A percentile compares a stretch with the other conserved stretches of the same genome.
These are phyloP conservation scores for Ammodytes marinus DNA, from an alignment of 2,113 vertebrate species.

Conservation along the genomic window DNA sequence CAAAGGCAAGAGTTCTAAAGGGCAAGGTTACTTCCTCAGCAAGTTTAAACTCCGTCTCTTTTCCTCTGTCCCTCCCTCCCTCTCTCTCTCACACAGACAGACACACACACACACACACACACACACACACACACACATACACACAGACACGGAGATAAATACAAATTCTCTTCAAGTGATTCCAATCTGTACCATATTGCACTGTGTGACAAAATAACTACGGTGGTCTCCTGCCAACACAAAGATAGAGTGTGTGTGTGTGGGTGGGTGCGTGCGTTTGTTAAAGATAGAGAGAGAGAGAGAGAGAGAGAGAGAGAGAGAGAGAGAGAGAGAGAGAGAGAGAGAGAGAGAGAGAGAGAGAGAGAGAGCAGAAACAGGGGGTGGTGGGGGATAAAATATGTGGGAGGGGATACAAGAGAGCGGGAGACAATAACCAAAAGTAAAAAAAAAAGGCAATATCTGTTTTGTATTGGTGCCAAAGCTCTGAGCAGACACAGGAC, in stretches of 20 bases:
- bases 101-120: constrained; percentile 5
- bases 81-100: neutral
- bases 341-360: neutral
- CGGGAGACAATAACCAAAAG: constrained; percentile 20
- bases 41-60: constrained; percentile 28
- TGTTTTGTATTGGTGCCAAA: constrained; percentile 36
- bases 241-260: constrained; percentile 24
- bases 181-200: constrained; percentile 46
- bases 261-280: neutral
- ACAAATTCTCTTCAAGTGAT: constrained; percentile 42
- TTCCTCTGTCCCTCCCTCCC: neutral
- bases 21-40: constrained; percentile 60
- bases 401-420: neutral
- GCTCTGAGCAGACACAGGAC: constrained; percentile 14
- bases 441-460: neutral
- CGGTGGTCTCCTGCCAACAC: constrained; percentile 51
- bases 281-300: neutral
- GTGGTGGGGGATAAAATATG: constrained; percentile 23
- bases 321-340: neutral
- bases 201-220: constrained; percentile 65
- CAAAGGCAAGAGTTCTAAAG: constrained; percentile 50
- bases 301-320: constrained; percentile 1
- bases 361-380: neutral
- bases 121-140: constrained; percentile 18
- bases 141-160: constrained; percentile 9